Conservation (phyloP, 2,113 vertebrate species). For the Connochaetes taurinus region DNA sequence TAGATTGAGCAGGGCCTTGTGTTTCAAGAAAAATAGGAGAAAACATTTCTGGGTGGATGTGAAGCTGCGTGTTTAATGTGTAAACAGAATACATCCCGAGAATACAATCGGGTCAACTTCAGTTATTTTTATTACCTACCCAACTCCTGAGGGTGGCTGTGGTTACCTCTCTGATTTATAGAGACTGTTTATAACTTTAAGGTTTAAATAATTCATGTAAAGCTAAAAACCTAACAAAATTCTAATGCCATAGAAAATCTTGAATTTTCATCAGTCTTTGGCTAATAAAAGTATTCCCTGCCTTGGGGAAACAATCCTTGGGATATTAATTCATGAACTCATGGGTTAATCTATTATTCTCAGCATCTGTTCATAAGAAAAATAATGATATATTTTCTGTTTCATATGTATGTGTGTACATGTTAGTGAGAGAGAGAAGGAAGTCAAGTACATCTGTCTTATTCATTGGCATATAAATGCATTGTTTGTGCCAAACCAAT, state of each 20-base stretch:
- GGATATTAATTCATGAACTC: background rate
- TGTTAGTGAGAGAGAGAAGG: background rate
- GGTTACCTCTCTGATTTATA: background rate
- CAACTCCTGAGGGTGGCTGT: background rate
- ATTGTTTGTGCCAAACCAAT: constrained; percentile 41
- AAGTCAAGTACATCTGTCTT: background rate
- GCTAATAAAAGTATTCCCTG: background rate
- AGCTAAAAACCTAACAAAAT: background rate
- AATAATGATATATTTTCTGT: background rate
- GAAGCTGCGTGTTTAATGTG: background rate
- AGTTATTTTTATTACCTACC: constrained; percentile 9
- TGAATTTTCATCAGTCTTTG: background rate
- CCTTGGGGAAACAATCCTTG: background rate
- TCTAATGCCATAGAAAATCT: background rate
- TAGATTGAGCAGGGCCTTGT: background rate
- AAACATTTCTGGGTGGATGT: background rate
- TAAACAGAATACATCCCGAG: background rate
- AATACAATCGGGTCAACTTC: background rate
- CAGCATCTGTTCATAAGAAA: background rate
- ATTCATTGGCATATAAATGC: background rate
- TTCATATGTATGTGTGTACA: background rate
- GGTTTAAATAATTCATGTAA: constrained; percentile 1
- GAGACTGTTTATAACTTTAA: background rate
- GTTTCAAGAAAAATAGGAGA: background rate
- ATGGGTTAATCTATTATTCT: background rate